Conservation (phyloP, 2,888 invertebrate genomes). For the Pachydiplax longipennis region DNA sequence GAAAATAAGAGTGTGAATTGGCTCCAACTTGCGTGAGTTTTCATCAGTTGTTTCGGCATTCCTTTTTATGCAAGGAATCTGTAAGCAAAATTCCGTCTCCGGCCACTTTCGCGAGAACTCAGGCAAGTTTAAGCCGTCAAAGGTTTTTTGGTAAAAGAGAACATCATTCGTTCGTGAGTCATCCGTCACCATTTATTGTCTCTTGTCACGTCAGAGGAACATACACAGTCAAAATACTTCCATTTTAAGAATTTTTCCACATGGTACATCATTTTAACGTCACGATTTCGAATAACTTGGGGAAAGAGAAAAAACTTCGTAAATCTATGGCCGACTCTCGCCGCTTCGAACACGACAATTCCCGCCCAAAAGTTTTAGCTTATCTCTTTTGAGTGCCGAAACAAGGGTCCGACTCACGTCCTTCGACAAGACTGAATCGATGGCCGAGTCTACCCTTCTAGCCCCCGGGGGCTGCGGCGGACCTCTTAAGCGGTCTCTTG, state of each 20-base stretch:
- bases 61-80: background rate
- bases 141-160: background rate
- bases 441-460: background rate
- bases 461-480: background rate
- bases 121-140: background rate
- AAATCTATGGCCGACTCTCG: background rate
- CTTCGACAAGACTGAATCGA: background rate
- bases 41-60: background rate
- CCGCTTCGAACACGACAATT: background rate
- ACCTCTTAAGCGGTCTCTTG: background rate
- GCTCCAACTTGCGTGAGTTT: constrained; percentile 6
- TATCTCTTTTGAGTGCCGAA: background rate
- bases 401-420: background rate
- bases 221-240: background rate
- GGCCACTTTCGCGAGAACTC: background rate
- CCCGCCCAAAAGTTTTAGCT: background rate
- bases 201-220: background rate
- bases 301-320: background rate
- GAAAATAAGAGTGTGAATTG: background rate
- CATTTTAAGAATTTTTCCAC: background rate
- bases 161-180: constrained; percentile 1
- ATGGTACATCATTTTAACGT: background rate
- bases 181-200: constrained; percentile 43
- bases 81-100: background rate
- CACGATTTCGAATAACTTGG: background rate